These are phyloP conservation scores for Pangasius djambal DNA, from an alignment of 2,797 vertebrate genomes.

Conservation along the genomic window DNA sequence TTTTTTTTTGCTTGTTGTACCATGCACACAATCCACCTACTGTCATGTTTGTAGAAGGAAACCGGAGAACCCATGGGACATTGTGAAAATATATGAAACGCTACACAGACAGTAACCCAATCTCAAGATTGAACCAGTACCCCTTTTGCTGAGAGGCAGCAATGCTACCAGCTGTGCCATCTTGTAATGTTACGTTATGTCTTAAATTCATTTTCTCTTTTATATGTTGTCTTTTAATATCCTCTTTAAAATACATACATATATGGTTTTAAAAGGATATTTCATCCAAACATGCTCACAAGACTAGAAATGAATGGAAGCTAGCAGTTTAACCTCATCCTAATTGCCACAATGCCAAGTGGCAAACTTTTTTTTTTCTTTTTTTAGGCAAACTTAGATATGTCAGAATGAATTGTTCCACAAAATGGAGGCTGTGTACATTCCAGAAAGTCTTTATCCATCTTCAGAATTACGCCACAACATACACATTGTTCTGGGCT, in stretches of 20 bases:
- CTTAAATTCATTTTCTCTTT: background rate
- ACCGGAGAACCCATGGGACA: background rate
- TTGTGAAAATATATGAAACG: background rate
- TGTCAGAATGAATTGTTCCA: background rate
- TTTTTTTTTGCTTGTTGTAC: background rate
- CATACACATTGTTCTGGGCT: background rate
- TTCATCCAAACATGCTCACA: background rate
- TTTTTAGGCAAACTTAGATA: background rate
- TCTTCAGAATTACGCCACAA: background rate
- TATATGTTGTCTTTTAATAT: background rate
- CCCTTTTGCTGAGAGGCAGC: too few relatives aligned
- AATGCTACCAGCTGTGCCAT: background rate
- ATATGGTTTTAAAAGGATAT: background rate
- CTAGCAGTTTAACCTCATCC: background rate
- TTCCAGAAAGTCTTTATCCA: conserved; percentile 24
- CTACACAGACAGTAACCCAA: background rate
- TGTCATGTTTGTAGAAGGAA: background rate
- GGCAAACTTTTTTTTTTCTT: background rate
- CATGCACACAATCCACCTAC: background rate
- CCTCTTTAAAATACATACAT: background rate
- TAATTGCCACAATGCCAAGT: background rate
- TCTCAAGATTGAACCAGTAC: background rate
- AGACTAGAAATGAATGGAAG: background rate
- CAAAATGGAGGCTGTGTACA: conserved; percentile 14
- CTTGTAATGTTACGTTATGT: background rate